A percentile compares a stretch with the other conserved stretches of the same genome.
Evolutionary conservation across 2,888 invertebrate species (phyloP).

Genomic region (Campoplex nolae): DNA sequence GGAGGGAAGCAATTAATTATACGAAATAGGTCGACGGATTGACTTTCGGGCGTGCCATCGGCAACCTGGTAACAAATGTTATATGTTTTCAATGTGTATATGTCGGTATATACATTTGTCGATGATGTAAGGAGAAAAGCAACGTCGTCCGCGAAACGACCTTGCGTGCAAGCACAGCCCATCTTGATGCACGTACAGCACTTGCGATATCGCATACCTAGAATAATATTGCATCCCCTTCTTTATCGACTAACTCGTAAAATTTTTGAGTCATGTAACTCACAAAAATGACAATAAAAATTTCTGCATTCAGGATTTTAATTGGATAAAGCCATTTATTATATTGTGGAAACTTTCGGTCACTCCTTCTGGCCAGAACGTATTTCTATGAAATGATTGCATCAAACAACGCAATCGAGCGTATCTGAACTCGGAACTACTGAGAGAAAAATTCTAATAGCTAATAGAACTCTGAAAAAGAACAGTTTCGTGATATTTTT

Average conservation of each 20-base stretch:
- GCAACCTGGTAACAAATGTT: conserved; percentile 42
- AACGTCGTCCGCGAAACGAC: conserved; percentile 63
- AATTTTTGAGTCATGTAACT: not conserved
- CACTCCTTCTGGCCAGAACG: not conserved
- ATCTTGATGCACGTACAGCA: conserved; percentile 44
- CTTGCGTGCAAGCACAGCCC: conserved; percentile 66
- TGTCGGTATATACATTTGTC: conserved; percentile 16
- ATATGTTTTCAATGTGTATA: conserved; percentile 2
- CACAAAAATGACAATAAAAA: not conserved
- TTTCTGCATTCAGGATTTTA: not conserved
- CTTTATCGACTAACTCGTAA: conserved; percentile 43
- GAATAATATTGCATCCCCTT: conserved; percentile 35
- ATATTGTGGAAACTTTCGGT: not conserved
- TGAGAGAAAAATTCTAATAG: not conserved
- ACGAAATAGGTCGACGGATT: conserved; percentile 67
- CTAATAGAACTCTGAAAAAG: too few relatives aligned
- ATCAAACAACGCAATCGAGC: not conserved
- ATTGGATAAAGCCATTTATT: not conserved
- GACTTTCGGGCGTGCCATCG: conserved; percentile 65
- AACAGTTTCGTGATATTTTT: too few relatives aligned
- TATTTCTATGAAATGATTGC: not conserved
- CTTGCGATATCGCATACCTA: conserved; percentile 31
- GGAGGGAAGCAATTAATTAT: conserved; percentile 62
- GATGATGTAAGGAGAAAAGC: conserved; percentile 66
- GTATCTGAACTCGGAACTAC: not conserved